Evolutionary conservation across 2,113 vertebrate genomes (phyloP).

Genomic region (Pluvianellus socialis): DNA sequence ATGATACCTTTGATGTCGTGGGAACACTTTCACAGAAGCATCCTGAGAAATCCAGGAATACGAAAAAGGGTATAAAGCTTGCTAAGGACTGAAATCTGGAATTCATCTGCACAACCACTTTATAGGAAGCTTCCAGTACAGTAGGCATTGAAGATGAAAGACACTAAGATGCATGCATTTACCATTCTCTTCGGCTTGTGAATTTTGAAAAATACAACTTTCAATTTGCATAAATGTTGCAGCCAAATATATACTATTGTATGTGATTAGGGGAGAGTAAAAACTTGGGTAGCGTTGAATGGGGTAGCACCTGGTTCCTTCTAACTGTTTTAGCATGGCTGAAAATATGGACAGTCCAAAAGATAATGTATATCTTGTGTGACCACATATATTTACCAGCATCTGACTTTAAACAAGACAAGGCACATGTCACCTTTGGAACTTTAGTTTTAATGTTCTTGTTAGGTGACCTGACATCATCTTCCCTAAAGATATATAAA

Average conservation of each 20-base stretch:
- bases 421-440: neutral
- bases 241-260: neutral
- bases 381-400: neutral
- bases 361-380: neutral
- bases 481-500: neutral
- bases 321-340: neutral
- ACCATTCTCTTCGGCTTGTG: neutral
- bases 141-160: neutral
- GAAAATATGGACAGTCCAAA: neutral
- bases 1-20: constrained; percentile 56
- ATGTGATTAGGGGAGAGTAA: neutral
- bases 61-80: neutral
- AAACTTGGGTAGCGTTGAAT: neutral
- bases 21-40: neutral
- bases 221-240: neutral
- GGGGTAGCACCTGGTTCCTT: neutral
- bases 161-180: neutral
- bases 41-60: constrained; percentile 11
- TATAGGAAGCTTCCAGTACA: neutral
- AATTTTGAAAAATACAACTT: constrained; percentile 2
- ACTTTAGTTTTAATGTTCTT: neutral
- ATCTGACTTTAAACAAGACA: neutral
- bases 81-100: neutral
- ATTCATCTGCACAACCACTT: neutral
- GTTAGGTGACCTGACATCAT: neutral